phyloP scores from a whole-genome alignment of 1,140 invertebrate genomes.

The Leptinotarsa defecta region DNA sequence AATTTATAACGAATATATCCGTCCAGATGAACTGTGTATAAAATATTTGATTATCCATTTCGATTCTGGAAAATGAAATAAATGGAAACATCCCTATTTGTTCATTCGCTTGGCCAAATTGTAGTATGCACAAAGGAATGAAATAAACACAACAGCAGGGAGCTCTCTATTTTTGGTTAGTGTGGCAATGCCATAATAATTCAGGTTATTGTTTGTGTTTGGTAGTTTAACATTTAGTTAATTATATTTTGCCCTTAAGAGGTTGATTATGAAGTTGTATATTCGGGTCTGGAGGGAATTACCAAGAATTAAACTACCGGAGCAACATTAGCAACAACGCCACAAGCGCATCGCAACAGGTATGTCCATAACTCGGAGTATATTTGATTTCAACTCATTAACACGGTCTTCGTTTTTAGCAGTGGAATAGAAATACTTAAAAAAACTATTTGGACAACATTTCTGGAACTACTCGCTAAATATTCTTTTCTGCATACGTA shows the following conservation, averaged over 20 bases:
- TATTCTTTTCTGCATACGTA: no score
- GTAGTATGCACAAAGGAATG: not conserved
- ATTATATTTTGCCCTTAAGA: conserved; percentile 2
- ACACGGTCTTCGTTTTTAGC: no score
- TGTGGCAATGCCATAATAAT: not conserved
- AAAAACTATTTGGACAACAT: no score
- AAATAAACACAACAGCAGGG: not conserved
- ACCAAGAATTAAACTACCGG: not conserved
- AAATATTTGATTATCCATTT: not conserved
- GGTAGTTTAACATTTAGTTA: conserved; percentile 2
- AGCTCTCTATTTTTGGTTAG: not conserved
- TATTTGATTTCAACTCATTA: no score
- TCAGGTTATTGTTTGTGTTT: conserved; percentile 6
- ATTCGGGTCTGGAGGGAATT: not conserved
- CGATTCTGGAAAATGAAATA: not conserved
- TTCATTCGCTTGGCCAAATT: not conserved
- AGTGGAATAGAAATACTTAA: no score
- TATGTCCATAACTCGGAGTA: not conserved
- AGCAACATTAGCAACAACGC: not conserved
- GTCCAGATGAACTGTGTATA: no score
- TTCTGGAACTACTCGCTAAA: no score
- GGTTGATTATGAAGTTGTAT: conserved; percentile 5
- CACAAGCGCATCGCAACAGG: not conserved
- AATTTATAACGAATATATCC: no score
- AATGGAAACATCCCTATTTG: not conserved